Base-by-base conservation (phyloP, 2,113 vertebrate species). In the Dicaeum eximium region DNA sequence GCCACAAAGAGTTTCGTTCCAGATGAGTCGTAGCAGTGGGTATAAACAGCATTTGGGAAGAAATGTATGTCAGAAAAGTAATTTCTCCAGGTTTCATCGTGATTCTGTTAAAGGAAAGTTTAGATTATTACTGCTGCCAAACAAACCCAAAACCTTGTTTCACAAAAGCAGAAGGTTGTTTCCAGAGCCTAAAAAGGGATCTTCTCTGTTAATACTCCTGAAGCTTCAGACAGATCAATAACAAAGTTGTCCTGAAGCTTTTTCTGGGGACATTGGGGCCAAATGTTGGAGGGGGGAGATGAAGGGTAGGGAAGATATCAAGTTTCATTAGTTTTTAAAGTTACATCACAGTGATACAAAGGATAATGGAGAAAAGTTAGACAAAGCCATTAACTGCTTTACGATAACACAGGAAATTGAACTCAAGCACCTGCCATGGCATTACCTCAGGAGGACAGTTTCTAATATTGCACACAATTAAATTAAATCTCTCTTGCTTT, bases 11-110 rank as follows among this genome's bases (percentile, higher is more conserved):
- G 99, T 92, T 99, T 99, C 56, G 98, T 99, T 97, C 99, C 99
- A 3, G 99, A 99, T 60, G 98, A 98, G 94, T 99, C 99, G 15
- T 99, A 99, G 98, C 99, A 99, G 98, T 99, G 99, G 33, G 99
- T 99, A 97, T 99, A 99, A 98, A 99, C 99, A 31, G 99, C 99
- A 40, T 99, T 99, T 62, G 99, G 99, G 97, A 99, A 99, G 97
- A 98, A 99, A 97, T 98, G 98, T 97, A 99, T 98, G 94, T 99
- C 99, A 13, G 99, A 99, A 97, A 99, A 99, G 97, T 99, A 99
- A 97, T 99, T 99, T 97, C 99, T 98, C 99, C 99, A 99, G 33
- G 99, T 99, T 96, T 99, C 99, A 51, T 99, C 99, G 42, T 99
- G 99, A 97, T 99, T 99, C 99, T 99, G 95, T 70, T 74, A 92